Conservation (phyloP, 2,888 invertebrate genomes). For the Paralinhomoeus sp. region DNA sequence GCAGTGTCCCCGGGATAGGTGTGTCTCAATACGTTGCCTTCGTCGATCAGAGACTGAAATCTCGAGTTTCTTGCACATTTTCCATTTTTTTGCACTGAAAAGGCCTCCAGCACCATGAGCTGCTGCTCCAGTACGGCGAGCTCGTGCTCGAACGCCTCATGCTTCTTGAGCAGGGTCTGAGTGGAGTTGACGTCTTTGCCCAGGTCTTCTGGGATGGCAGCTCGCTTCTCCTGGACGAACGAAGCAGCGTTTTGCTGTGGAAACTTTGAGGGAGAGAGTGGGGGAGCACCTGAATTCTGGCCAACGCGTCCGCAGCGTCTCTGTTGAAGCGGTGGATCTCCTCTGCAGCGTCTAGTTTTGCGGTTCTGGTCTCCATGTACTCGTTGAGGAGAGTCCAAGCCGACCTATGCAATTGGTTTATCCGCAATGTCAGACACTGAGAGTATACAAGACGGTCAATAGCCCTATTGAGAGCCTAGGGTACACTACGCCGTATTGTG, state of each 20-base stretch:
- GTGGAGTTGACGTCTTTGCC: conserved; percentile 65
- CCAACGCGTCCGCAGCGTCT: conserved; percentile 69
- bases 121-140: conserved; percentile 72
- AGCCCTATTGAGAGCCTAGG: too few relatives aligned
- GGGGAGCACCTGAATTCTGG: conserved; percentile 47
- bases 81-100: too few relatives aligned
- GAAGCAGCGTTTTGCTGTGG: too few relatives aligned
- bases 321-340: conserved; percentile 92
- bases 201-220: conserved; percentile 51
- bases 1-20: conserved; percentile 61
- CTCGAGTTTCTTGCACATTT: too few relatives aligned
- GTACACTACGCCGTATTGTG: too few relatives aligned
- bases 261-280: too few relatives aligned
- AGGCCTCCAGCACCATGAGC: conserved; percentile 43
- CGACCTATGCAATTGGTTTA: conserved; percentile 27
- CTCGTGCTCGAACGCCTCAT: conserved; percentile 80
- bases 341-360: conserved; percentile 69
- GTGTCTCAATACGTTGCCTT: conserved; percentile 53
- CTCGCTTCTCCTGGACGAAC: conserved; percentile 56
- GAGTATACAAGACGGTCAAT: too few relatives aligned
- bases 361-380: conserved; percentile 59
- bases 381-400: conserved; percentile 64
- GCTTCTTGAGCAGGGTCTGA: conserved; percentile 52
- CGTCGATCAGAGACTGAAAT: conserved; percentile 57
- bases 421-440: neutral